phyloP scores from a whole-genome alignment of 2,888 invertebrate genomes.

The Netelia inedita region DNA sequence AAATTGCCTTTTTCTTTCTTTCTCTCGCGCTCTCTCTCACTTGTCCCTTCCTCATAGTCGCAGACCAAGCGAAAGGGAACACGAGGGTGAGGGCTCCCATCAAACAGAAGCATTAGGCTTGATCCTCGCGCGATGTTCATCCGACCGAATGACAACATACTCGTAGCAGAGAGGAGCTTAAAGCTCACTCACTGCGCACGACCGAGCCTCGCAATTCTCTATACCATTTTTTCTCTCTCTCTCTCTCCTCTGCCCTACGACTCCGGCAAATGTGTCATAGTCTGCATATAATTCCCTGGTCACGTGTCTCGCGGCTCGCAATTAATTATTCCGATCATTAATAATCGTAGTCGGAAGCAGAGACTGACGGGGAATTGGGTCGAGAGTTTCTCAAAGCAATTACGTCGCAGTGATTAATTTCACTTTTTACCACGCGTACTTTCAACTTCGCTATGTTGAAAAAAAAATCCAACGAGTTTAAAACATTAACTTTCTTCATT shows the following conservation, averaged over 20 bases:
- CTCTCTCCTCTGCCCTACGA: slow-evolving; percentile 18
- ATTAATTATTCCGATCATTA: slow-evolving; percentile 55
- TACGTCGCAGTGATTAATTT: slow-evolving; percentile 8
- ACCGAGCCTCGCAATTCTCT: slow-evolving; percentile 39
- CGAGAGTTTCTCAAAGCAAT: slow-evolving; percentile 5
- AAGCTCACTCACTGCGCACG: slow-evolving; percentile 75
- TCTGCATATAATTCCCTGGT: slow-evolving; percentile 22
- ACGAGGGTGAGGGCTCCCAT: slow-evolving; percentile 76
- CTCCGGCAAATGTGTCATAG: not conserved
- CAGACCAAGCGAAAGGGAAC: slow-evolving; percentile 46
- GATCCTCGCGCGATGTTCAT: slow-evolving; percentile 84
- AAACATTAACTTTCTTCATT: not conserved
- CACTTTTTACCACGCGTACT: not conserved
- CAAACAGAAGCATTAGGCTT: slow-evolving; percentile 84
- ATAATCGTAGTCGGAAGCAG: slow-evolving; percentile 51
- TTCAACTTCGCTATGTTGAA: not conserved
- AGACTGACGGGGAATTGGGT: not conserved
- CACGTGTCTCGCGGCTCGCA: slow-evolving; percentile 15
- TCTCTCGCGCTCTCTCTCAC: slow-evolving; percentile 28
- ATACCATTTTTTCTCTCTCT: not conserved
- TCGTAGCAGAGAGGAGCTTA: slow-evolving; percentile 79
- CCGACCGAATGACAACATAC: slow-evolving; percentile 85
- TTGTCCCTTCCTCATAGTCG: slow-evolving; percentile 40
- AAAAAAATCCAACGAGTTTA: not conserved
- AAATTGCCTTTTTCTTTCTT: not conserved